Percentiles rank a stretch among this genome's conserved stretches.
Conservation (phyloP, 2,797 vertebrate genomes). For the Acipenser ruthenus region DNA sequence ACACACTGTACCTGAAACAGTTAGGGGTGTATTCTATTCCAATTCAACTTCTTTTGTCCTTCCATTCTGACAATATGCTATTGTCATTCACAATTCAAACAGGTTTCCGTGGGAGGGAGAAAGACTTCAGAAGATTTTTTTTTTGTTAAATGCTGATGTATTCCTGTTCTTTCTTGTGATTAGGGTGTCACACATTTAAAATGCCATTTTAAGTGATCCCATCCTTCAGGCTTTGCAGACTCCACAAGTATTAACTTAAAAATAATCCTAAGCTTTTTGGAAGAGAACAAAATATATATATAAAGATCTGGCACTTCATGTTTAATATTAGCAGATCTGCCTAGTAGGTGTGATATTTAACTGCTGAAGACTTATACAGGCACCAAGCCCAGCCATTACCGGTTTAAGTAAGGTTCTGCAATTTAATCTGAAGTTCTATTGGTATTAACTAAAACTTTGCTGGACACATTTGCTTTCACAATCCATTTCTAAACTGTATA, state of each 20-base stretch:
- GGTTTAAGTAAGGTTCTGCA: conserved; percentile 34
- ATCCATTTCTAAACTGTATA: background rate
- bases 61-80: conserved; percentile 51
- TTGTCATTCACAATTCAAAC: conserved; percentile 43
- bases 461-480: background rate
- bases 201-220: conserved; percentile 97
- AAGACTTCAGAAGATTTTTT: conserved; percentile 37
- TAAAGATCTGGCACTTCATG: conserved; percentile 92
- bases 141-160: conserved; percentile 68
- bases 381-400: conserved; percentile 30
- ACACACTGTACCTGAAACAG: no score
- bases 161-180: conserved; percentile 84
- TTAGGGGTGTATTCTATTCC: no score
- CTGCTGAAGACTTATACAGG: conserved; percentile 40
- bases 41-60: conserved; percentile 1
- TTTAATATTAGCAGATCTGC: conserved; percentile 89
- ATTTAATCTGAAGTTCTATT: conserved; percentile 42
- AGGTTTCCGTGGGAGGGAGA: conserved; percentile 44
- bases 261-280: conserved; percentile 95
- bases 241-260: conserved; percentile 98
- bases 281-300: conserved; percentile 71
- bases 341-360: conserved; percentile 68
- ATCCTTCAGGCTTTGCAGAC: conserved; percentile 98
- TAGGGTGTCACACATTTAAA: conserved; percentile 91
- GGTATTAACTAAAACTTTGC: conserved; percentile 2